Evolutionary conservation across 2,113 vertebrate species (phyloP).

Genomic region (Pithys albifrons): DNA sequence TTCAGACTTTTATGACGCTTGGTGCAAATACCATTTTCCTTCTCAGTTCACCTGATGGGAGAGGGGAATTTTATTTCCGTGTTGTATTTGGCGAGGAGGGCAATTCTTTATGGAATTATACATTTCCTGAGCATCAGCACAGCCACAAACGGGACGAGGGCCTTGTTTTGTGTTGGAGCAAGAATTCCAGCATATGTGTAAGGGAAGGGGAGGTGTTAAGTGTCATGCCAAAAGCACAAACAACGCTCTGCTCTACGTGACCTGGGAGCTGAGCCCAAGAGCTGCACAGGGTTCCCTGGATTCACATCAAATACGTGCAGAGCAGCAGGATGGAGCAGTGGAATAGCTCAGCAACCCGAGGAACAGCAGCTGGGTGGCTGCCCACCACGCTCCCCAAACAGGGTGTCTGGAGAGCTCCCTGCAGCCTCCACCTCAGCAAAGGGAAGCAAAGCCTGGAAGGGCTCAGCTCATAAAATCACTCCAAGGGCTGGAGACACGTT

Average conservation of each 20-base stretch:
- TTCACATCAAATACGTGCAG: conserved; percentile 38
- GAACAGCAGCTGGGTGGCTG: conserved; percentile 23
- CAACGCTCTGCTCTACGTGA: neutral
- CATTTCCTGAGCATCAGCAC: neutral
- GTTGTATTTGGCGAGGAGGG: neutral
- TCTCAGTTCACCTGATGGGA: rapidly evolving
- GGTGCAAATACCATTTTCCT: neutral
- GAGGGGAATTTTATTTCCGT: neutral
- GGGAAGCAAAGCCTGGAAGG: neutral
- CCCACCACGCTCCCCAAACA: neutral
- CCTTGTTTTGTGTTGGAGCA: neutral
- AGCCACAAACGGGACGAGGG: neutral
- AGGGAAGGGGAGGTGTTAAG: neutral
- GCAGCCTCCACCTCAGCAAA: rapidly evolving
- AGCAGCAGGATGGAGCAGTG: neutral
- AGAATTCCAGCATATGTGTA: neutral
- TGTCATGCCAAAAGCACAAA: neutral
- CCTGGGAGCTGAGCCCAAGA: neutral
- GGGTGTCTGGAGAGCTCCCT: neutral
- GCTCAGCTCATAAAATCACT: neutral
- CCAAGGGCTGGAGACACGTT: neutral
- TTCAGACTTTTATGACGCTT: neutral
- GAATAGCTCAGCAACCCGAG: neutral
- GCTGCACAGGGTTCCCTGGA: conserved; percentile 40
- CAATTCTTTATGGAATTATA: neutral